Base-by-base conservation (phyloP, 2,888 invertebrate species). In the Tachina grossa region DNA sequence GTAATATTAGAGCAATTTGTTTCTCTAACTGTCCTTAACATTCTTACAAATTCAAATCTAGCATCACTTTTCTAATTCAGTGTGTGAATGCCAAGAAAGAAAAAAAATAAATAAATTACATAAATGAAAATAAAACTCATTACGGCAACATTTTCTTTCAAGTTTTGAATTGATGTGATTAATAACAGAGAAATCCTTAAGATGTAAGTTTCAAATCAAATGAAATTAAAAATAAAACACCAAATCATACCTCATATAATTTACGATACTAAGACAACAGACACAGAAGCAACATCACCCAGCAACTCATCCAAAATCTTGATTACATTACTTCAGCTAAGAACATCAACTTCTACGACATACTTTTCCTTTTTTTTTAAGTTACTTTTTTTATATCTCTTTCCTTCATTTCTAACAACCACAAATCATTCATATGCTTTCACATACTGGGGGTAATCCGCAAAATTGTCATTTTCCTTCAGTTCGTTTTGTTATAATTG, bases 381-480 rank as follows among this genome's bases (percentile, higher is more conserved):
- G 3, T 4, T 31, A 3, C 3, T 6, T 47, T 55, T 31, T 22
- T 39, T 39, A 1, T 9, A 22, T 49, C 19, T 11, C 14, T 75
- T 68, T n/a, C 39, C 41, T 72, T 63, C 61, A 69, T 76, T 76
- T 76, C 76, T 19, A 72, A 72, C 82, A 78, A 75, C 85, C 85
- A 75, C 85, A 85, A 85, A 85, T 78, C 85, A 85, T 85, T 85
- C 82, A 85, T 78, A 85, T 85, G 82, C 82, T 82, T 79, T 78
- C 69, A 79, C 85, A 85, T 79, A 79, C 85, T 59, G 63, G 49
- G 75, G 82, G 85, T 85, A 82, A 82, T 79, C 78, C 82, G 53
- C 78, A 85, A 85, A 85, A 82, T 85, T 85, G 85, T 85, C 63
- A 55, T 85, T 85, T 85, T 59, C 78, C 68, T 74, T 19, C 41